phyloP scores from a whole-genome alignment of 2,888 invertebrate species.

The Tachina lurida region DNA sequence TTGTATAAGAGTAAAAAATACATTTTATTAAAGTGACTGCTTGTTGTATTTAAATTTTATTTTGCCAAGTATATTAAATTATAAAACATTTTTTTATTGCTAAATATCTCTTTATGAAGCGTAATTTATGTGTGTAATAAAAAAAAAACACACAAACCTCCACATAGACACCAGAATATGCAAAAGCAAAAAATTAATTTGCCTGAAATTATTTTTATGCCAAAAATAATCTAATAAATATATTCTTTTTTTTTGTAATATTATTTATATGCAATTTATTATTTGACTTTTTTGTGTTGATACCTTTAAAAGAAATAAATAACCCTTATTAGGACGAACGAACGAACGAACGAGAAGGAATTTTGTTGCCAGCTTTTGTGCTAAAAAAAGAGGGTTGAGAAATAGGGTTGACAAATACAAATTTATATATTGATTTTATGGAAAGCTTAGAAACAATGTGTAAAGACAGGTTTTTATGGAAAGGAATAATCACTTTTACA shows the following conservation, averaged over 20 bases:
- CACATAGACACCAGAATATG: background rate
- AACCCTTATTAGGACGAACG: background rate
- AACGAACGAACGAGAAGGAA: background rate
- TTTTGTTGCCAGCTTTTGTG: background rate
- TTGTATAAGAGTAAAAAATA: slow-evolving; percentile 28
- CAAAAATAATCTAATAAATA: slow-evolving; percentile 43
- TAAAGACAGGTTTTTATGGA: background rate
- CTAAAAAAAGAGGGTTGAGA: too few species aligned
- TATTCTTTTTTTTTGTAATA: background rate
- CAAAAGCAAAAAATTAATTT: slow-evolving; percentile 16
- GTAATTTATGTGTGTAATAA: slow-evolving; percentile 67
- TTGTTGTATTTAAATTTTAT: slow-evolving; percentile 55
- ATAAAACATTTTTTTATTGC: slow-evolving; percentile 44
- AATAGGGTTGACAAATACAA: background rate
- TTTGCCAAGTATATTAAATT: slow-evolving; percentile 67
- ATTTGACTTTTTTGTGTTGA: slow-evolving; percentile 6
- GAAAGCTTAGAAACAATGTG: background rate
- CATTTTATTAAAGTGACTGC: slow-evolving; percentile 72
- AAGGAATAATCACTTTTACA: too few species aligned
- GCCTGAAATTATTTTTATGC: slow-evolving; percentile 12
- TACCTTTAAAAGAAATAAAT: background rate
- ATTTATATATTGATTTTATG: background rate
- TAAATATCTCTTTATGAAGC: slow-evolving; percentile 23
- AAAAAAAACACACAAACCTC: slow-evolving; percentile 40
- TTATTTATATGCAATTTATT: slow-evolving; percentile 15